Base-by-base conservation (phyloP, 2,888 invertebrate species). In the Leucoma salicis region DNA sequence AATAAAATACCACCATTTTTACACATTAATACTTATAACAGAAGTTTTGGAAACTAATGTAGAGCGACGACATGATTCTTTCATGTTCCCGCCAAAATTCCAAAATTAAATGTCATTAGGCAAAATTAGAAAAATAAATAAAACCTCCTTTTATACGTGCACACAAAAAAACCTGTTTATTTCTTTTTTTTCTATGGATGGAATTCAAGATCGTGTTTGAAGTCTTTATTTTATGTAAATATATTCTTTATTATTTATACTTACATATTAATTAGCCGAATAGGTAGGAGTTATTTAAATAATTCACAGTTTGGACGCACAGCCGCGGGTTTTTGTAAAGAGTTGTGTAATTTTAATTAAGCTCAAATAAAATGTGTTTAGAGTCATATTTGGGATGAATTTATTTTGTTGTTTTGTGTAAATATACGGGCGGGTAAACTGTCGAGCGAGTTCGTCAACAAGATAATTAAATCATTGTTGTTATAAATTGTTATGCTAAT, bases 321-420 rank as follows among this genome's bases (percentile, higher is more conserved):
- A 8, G 21, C 7, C 21, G 21, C 21, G 2, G 21, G 21, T 21
- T 21, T 21, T 21, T 29, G 29, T 29, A 29, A 31, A 31, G 8
- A 15, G 2, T 14, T 15, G 31, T 31, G 15, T 8, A 31, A 31
- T 31, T 31, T 31, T 31, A 31, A 31, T 31, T 31, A 31, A 15
- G 6, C 31, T 6, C 1, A 15, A 53, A 58, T 69, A 56, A 63
- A 60, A 69, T 69, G 66, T 52, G 57, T 66, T n/a, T 31, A 66
- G 67, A 60, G 13, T 37, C 18, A 15, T 50, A 25, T 25, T 48
- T 46, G 11, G 25, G 31, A 38, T 44, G 40, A 31, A 15, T 31
- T 31, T 31, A 31, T 31, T 31, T 31, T 31, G 13, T 42, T 50
- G 39, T 16, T 36, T 44, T 33, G 29, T 31, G 1, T 15, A 29